phyloP scores from a whole-genome alignment of 2,888 invertebrate species.

The Orthosia gothica region DNA sequence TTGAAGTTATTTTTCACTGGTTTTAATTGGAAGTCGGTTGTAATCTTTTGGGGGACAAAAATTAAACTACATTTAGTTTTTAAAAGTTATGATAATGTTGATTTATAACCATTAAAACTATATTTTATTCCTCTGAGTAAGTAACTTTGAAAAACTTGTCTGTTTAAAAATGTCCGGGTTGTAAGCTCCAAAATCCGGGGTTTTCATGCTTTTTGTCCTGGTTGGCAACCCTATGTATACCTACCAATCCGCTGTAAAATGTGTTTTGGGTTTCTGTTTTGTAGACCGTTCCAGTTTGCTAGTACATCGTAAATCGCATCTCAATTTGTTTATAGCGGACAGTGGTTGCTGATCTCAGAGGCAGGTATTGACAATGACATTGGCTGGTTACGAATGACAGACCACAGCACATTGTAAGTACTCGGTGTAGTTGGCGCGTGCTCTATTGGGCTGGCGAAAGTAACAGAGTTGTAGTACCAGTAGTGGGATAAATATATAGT shows the following conservation, averaged over 20 bases:
- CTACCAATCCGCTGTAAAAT: background rate
- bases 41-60: too few species aligned
- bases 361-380: constrained; percentile 80
- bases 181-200: too few species aligned
- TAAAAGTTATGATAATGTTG: too few species aligned
- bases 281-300: constrained; percentile 44
- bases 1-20: too few species aligned
- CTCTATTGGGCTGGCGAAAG: constrained; percentile 72
- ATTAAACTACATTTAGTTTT: too few species aligned
- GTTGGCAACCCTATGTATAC: too few species aligned
- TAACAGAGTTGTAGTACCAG: constrained; percentile 69
- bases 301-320: constrained; percentile 71
- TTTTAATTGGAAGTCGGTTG: too few species aligned
- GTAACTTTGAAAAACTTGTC: too few species aligned
- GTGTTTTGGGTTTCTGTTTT: background rate
- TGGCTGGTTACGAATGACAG: constrained; percentile 73
- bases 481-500: constrained; percentile 66
- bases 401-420: constrained; percentile 62
- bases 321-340: constrained; percentile 75
- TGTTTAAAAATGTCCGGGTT: too few species aligned
- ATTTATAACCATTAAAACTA: too few species aligned
- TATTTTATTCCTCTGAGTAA: too few species aligned
- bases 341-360: constrained; percentile 58
- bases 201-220: too few species aligned
- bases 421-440: constrained; percentile 66